Percentiles rank a stretch among this genome's conserved stretches.
These are phyloP conservation scores for Hesperophylax magnus DNA, from an alignment of 1,140 invertebrate genomes.

Conservation along the genomic window DNA sequence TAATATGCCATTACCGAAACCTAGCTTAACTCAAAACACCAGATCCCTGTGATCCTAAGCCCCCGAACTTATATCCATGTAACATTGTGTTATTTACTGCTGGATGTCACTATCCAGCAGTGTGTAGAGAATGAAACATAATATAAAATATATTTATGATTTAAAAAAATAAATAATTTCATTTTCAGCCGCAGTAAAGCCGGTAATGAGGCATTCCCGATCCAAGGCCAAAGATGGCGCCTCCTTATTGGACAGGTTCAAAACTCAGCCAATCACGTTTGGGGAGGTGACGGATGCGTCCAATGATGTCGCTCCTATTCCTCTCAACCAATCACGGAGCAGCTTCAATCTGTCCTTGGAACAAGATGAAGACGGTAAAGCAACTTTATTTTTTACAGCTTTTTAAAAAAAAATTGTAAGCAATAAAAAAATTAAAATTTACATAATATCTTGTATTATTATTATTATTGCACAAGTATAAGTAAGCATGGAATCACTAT, in stretches of 20 bases:
- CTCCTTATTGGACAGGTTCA: conserved; percentile 66
- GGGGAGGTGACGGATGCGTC: conserved; percentile 54
- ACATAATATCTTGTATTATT: too few relatives aligned
- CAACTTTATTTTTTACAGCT: neutral
- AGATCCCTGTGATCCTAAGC: too few relatives aligned
- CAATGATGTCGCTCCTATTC: conserved; percentile 58
- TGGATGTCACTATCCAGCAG: neutral
- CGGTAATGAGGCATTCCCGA: conserved; percentile 67
- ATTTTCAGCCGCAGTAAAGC: conserved; percentile 65
- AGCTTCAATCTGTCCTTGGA: conserved; percentile 66
- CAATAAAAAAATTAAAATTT: too few relatives aligned
- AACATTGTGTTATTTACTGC: too few relatives aligned
- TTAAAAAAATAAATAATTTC: too few relatives aligned
- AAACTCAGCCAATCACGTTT: conserved; percentile 63
- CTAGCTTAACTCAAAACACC: too few relatives aligned
- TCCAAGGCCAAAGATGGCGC: conserved; percentile 65
- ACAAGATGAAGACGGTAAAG: conserved; percentile 70
- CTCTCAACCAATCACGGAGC: conserved; percentile 67
- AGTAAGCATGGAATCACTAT: too few relatives aligned
- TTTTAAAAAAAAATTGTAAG: too few relatives aligned
- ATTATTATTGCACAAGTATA: too few relatives aligned
- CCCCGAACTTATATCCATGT: too few relatives aligned
- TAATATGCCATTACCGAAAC: too few relatives aligned
- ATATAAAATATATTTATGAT: neutral
- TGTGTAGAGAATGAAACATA: neutral